These are phyloP conservation scores for Phymanthus crucifer DNA, from an alignment of 92 coral and sea anemone genomes.

Conservation along the genomic window DNA sequence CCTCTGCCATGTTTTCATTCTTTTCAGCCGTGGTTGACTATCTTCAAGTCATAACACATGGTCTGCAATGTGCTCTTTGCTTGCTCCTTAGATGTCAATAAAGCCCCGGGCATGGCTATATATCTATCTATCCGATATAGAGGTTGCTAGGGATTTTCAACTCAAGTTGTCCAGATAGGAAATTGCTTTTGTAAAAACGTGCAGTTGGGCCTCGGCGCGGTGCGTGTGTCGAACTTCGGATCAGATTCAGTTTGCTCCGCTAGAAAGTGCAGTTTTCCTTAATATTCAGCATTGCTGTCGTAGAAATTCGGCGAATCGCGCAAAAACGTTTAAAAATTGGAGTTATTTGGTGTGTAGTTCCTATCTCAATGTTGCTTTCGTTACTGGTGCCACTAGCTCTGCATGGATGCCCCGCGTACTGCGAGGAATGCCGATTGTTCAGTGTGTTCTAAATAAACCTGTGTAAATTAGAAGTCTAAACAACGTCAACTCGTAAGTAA, in stretches of 20 bases:
- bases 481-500: not conserved
- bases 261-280: not conserved
- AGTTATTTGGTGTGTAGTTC: not conserved
- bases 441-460: not conserved
- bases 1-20: not conserved
- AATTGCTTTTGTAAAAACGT: not conserved
- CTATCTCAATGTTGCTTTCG: not conserved
- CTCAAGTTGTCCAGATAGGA: not conserved
- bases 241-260: too few species aligned
- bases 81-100: not conserved
- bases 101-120: not conserved
- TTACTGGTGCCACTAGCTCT: slow-evolving; percentile 1
- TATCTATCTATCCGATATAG: not conserved
- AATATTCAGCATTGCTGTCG: not conserved
- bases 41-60: not conserved
- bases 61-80: not conserved
- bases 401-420: not conserved
- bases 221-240: too few species aligned
- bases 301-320: not conserved
- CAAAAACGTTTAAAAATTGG: not conserved
- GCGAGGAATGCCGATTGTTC: not conserved
- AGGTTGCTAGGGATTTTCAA: not conserved
- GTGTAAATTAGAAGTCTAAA: not conserved
- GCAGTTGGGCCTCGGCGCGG: not conserved
- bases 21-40: not conserved